Evolutionary conservation across 2,113 vertebrate species (phyloP).

Genomic region (Gymnorhina tibicen): DNA sequence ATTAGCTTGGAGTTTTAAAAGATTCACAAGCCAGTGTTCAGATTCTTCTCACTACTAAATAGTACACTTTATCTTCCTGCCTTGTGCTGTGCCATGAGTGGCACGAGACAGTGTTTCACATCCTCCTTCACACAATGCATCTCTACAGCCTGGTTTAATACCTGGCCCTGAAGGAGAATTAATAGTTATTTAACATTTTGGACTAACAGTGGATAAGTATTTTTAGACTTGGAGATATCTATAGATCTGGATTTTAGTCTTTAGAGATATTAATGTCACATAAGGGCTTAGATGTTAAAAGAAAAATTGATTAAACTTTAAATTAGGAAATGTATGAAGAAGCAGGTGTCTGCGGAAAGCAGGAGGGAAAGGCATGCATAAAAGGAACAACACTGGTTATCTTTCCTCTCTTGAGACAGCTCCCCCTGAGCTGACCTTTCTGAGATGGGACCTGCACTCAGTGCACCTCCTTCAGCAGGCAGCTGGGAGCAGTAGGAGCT

Average conservation of each 20-base stretch:
- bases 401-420: background rate
- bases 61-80: background rate
- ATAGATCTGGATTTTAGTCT: background rate
- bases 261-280: constrained; percentile 4
- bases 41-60: background rate
- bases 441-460: background rate
- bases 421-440: background rate
- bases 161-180: background rate
- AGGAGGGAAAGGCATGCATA: background rate
- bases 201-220: background rate
- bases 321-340: constrained; percentile 2
- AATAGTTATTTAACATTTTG: constrained; percentile 24
- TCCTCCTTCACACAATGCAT: background rate
- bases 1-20: background rate
- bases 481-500: background rate
- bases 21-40: background rate
- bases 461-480: background rate
- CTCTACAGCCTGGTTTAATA: background rate
- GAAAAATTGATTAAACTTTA: constrained; percentile 38
- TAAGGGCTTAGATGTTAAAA: background rate
- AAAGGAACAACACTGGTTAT: background rate
- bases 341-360: background rate
- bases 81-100: background rate
- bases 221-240: constrained; percentile 14
- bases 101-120: background rate